Evolutionary conservation across 2,113 vertebrate species (phyloP).

Genomic region (Dasyprocta punctata): DNA sequence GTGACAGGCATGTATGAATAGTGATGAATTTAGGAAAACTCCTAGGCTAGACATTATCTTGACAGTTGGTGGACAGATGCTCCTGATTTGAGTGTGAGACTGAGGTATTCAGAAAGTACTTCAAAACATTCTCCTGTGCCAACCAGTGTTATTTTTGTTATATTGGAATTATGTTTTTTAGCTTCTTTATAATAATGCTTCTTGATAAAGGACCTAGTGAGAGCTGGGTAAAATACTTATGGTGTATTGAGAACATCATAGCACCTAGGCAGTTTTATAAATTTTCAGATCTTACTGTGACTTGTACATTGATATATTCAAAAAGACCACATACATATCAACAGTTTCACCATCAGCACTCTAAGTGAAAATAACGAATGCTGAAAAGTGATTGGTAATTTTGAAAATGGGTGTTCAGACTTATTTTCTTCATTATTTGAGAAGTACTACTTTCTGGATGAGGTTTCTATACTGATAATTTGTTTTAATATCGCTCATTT

Average conservation of each 20-base stretch:
- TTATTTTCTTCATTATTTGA: not conserved
- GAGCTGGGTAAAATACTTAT: conserved; percentile 44
- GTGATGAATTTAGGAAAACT: conserved; percentile 76
- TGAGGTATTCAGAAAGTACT: conserved; percentile 76
- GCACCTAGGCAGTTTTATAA: conserved; percentile 28
- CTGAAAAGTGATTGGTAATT: conserved; percentile 19
- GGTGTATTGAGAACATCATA: not conserved
- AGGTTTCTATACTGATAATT: not conserved
- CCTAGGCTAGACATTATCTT: conserved; percentile 66
- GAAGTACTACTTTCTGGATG: not conserved
- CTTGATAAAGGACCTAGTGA: not conserved
- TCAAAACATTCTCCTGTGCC: conserved; percentile 67
- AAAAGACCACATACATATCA: not conserved
- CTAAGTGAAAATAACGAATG: conserved; percentile 29
- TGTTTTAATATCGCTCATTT: not conserved
- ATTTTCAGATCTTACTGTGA: conserved; percentile 1
- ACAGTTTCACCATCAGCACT: not conserved
- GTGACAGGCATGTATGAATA: conserved; percentile 78
- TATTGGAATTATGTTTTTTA: conserved; percentile 33
- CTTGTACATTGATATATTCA: not conserved
- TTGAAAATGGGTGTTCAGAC: conserved; percentile 2
- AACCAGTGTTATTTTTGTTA: conserved; percentile 60
- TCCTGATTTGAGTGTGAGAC: conserved; percentile 78
- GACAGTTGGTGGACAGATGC: conserved; percentile 81
- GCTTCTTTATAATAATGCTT: conserved; percentile 34